Conservation (phyloP, 2,113 vertebrate genomes). For the Heptranchias perlo region DNA sequence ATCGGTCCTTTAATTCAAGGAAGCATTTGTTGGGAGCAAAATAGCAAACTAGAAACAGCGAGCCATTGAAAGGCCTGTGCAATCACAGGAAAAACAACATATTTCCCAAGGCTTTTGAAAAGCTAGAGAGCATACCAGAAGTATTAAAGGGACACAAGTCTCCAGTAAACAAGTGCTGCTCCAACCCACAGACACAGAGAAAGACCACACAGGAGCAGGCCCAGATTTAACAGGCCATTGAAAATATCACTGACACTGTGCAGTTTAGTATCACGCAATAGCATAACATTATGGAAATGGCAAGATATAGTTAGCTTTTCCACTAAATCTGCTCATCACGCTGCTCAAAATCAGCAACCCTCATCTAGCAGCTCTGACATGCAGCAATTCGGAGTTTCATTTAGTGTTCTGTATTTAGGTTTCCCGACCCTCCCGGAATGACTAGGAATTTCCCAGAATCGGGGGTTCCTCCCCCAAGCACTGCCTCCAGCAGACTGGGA, state of each 20-base stretch:
- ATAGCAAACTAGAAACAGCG: background rate
- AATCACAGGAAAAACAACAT: background rate
- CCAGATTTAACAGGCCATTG: background rate
- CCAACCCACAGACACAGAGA: background rate
- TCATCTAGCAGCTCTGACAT: background rate
- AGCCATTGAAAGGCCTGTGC: background rate
- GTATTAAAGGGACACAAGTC: background rate
- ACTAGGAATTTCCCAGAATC: too few relatives aligned
- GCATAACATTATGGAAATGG: background rate
- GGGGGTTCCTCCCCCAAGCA: too few relatives aligned
- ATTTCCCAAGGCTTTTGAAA: background rate
- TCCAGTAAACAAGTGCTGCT: background rate
- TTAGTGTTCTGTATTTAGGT: too few relatives aligned
- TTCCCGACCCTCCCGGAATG: too few relatives aligned
- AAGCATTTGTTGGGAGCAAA: background rate
- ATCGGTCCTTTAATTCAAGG: background rate
- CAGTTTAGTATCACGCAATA: background rate
- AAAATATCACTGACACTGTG: background rate
- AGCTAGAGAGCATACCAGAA: background rate
- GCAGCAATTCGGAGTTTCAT: background rate
- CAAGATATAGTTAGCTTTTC: too few relatives aligned
- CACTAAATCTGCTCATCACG: background rate
- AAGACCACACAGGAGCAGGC: background rate
- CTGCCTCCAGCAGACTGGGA: too few relatives aligned
- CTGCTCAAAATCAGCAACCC: background rate